These are phyloP conservation scores for Polypterus senegalus DNA, from an alignment of 2,113 vertebrate genomes.

Conservation along the genomic window DNA sequence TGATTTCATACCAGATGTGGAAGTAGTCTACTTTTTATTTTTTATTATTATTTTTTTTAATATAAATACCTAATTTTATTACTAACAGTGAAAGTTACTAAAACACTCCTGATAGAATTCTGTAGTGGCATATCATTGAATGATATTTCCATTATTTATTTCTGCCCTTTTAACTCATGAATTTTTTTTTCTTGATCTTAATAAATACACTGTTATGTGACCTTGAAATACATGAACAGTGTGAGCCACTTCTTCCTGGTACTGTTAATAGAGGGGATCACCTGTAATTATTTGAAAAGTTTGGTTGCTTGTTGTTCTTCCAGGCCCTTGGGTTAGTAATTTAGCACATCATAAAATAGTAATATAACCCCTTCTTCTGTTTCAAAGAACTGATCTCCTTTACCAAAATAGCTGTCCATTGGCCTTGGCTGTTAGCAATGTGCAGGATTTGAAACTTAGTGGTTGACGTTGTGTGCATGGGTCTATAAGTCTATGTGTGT, in stretches of 20 bases:
- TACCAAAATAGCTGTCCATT: constrained; percentile 52
- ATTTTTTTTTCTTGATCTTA: too few species aligned
- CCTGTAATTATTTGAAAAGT: constrained; percentile 44
- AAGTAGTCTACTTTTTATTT: too few species aligned
- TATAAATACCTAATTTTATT: too few species aligned
- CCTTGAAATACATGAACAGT: too few species aligned
- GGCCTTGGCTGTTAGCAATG: constrained; percentile 41
- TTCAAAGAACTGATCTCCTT: constrained; percentile 49
- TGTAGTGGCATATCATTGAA: too few species aligned
- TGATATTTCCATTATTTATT: too few species aligned
- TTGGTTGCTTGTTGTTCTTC: constrained; percentile 13
- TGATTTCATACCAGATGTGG: too few species aligned
- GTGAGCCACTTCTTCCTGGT: constrained; percentile 6
- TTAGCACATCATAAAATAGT: constrained; percentile 52
- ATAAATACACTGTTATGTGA: too few species aligned
- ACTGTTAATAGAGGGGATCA: constrained; percentile 36
- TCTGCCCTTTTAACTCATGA: too few species aligned
- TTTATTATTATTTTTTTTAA: too few species aligned
- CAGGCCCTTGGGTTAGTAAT: constrained; percentile 30
- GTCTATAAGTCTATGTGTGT: constrained; percentile 23
- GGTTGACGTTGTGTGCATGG: constrained; percentile 17
- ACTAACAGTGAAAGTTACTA: too few species aligned
- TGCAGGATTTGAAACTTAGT: background rate
- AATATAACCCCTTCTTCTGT: constrained; percentile 46
- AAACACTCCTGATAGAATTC: too few species aligned